phyloP scores from a whole-genome alignment of 2,113 vertebrate species.

The Neogale vison region DNA sequence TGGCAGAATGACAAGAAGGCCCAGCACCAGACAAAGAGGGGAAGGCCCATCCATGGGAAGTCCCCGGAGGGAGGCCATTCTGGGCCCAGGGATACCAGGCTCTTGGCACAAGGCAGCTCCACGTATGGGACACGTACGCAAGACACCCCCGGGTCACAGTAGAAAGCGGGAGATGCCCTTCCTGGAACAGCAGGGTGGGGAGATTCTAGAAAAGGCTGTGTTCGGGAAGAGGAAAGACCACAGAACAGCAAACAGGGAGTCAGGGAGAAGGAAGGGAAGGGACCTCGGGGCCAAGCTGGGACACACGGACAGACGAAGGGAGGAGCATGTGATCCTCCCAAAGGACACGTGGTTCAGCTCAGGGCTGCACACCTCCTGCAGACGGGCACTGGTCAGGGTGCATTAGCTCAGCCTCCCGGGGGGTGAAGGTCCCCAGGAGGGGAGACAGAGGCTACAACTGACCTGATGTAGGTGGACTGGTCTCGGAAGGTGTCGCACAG shows the following conservation, averaged over 20 bases:
- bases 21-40: neutral
- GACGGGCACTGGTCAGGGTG: constrained; percentile 68
- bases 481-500: constrained; percentile 91
- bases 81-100: neutral
- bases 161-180: constrained; percentile 34
- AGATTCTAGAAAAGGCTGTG: constrained; percentile 68
- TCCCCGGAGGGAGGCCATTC: neutral
- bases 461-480: constrained; percentile 93
- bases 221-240: constrained; percentile 51
- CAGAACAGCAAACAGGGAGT: neutral
- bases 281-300: neutral
- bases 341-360: constrained; percentile 53
- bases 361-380: constrained; percentile 72
- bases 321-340: constrained; percentile 55
- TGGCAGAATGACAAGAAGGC: constrained; percentile 42
- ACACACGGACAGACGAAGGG: constrained; percentile 17
- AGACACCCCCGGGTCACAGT: neutral
- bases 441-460: constrained; percentile 78
- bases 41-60: neutral
- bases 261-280: neutral
- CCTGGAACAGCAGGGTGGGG: constrained; percentile 50
- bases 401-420: constrained; percentile 61
- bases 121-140: accelerated
- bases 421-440: constrained; percentile 77
- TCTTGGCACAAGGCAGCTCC: neutral